phyloP scores from a whole-genome alignment of 2,797 vertebrate species.

The Leuciscus waleckii region DNA sequence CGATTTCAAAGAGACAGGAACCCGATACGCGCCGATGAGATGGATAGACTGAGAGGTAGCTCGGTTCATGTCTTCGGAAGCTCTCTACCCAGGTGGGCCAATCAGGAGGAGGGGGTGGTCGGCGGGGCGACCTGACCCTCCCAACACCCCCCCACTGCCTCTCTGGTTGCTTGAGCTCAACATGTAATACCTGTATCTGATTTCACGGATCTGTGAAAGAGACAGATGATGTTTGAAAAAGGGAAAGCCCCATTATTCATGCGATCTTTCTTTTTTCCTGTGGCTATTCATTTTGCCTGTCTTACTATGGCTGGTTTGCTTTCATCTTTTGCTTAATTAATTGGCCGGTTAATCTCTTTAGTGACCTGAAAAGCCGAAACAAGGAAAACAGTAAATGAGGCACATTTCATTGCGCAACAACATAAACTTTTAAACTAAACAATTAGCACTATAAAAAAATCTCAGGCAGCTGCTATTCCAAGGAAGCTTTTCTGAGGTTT shows the following conservation, averaged over 20 bases:
- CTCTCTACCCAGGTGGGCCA: conserved; percentile 37
- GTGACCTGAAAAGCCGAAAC: not conserved
- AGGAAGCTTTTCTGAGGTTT: not conserved
- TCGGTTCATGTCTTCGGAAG: conserved; percentile 47
- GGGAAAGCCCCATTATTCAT: conserved; percentile 49
- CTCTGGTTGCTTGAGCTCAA: conserved; percentile 28
- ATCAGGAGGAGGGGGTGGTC: conserved; percentile 33
- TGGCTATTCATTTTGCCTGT: conserved; percentile 28
- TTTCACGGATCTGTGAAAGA: conserved; percentile 60
- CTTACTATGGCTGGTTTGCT: conserved; percentile 22
- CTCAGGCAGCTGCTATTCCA: not conserved
- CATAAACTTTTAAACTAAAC: conserved; percentile 22
- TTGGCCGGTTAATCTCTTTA: conserved; percentile 50
- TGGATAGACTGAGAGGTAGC: conserved; percentile 30
- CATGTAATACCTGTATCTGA: conserved; percentile 60
- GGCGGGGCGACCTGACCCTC: conserved; percentile 5
- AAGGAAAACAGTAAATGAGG: conserved; percentile 8
- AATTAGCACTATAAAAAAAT: not conserved
- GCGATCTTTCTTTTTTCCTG: conserved; percentile 29
- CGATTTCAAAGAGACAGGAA: conserved; percentile 79
- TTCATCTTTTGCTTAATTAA: conserved; percentile 52
- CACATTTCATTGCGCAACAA: not conserved
- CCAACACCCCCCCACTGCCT: conserved; percentile 10
- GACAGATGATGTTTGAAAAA: conserved; percentile 47
- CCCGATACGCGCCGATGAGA: conserved; percentile 66